Evolutionary conservation across 2,113 vertebrate species (phyloP).

Genomic region (Jacana jacana): DNA sequence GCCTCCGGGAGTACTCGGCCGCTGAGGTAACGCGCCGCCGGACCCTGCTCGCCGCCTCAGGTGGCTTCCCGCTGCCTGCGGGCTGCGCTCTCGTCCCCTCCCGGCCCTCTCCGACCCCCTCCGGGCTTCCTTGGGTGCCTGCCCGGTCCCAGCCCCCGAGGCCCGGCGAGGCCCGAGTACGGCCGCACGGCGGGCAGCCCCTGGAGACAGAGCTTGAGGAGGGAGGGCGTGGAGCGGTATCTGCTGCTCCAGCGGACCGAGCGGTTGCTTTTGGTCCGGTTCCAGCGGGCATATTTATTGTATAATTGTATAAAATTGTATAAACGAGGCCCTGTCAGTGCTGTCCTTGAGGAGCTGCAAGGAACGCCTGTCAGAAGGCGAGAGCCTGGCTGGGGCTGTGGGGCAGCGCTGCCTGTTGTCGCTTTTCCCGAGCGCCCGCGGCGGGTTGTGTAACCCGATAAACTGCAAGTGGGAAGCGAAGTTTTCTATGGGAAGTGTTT

Average conservation of each 20-base stretch:
- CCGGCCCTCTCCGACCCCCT: too few species aligned
- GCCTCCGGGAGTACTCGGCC: slow-evolving; percentile 51
- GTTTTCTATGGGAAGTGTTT: neutral
- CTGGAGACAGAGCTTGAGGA: neutral
- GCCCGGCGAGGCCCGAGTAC: too few species aligned
- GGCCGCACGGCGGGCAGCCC: neutral
- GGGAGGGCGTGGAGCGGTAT: neutral
- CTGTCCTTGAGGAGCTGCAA: too few species aligned
- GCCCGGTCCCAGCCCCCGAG: too few species aligned
- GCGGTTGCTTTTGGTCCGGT: neutral
- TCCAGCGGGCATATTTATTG: neutral
- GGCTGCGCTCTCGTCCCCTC: neutral
- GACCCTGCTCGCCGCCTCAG: neutral
- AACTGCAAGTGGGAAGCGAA: neutral
- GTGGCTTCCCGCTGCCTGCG: neutral
- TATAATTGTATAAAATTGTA: neutral
- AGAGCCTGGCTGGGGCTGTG: neutral
- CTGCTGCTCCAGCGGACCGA: too few species aligned
- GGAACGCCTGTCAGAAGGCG: neutral
- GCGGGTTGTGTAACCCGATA: neutral
- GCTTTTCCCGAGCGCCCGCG: neutral
- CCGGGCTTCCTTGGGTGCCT: too few species aligned
- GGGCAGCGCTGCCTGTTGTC: neutral
- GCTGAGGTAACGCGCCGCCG: neutral
- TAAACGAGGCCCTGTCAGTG: neutral